phyloP scores from a whole-genome alignment of 1,140 invertebrate species.

The Stratiolaelaps scimitus region DNA sequence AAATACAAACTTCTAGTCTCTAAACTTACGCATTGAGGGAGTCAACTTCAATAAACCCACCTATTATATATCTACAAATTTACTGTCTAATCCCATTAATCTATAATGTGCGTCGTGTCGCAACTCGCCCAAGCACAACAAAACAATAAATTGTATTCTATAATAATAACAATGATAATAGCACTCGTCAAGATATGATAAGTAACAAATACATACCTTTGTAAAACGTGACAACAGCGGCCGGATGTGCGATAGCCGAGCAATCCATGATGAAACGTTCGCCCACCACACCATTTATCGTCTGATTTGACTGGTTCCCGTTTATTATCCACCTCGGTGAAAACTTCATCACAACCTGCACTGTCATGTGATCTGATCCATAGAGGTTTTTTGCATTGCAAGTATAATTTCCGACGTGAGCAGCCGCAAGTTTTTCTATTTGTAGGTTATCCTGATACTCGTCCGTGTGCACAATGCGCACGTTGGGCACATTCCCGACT shows the following conservation, averaged over 20 bases:
- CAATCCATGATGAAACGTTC: conserved; percentile 73
- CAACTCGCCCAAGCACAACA: too few species aligned
- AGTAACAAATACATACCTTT: conserved; percentile 40
- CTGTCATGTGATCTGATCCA: conserved; percentile 38
- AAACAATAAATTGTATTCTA: too few species aligned
- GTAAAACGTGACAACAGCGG: conserved; percentile 82
- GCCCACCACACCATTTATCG: conserved; percentile 81
- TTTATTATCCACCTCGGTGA: not conserved
- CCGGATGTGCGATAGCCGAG: conserved; percentile 82
- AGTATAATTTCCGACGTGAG: conserved; percentile 28
- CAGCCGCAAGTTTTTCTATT: not conserved
- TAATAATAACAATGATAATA: too few species aligned
- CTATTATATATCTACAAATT: too few species aligned
- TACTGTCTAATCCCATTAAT: too few species aligned
- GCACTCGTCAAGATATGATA: too few species aligned
- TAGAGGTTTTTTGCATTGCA: conserved; percentile 44
- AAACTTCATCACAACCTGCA: not conserved
- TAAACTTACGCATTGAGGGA: too few species aligned
- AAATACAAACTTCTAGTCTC: too few species aligned
- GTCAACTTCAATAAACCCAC: too few species aligned
- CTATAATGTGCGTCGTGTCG: too few species aligned
- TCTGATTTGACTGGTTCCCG: conserved; percentile 39
- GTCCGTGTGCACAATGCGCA: not conserved
- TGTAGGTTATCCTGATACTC: conserved; percentile 26
- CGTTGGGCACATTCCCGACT: conserved; percentile 3